Evolutionary conservation across 1,140 invertebrate genomes (phyloP).

Genomic region (Diachasmimorpha longicaudata): DNA sequence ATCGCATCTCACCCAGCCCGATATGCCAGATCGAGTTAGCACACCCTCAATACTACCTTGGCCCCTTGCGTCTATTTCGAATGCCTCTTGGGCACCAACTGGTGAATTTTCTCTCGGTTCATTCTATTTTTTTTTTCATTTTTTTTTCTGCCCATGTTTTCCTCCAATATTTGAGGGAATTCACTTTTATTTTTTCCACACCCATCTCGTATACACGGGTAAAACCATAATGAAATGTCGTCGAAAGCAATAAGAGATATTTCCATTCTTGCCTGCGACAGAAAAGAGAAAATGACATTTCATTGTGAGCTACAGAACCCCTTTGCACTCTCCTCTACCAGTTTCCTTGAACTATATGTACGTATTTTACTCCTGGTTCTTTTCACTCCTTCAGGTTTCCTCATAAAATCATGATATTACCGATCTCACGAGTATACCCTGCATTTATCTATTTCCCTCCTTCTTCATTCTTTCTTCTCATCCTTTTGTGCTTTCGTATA

Average conservation of each 20-base stretch:
- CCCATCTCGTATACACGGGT: conserved; percentile 20
- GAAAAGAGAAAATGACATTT: conserved; percentile 9
- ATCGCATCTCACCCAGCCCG: conserved; percentile 42
- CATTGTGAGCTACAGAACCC: not conserved
- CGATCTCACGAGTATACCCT: not conserved
- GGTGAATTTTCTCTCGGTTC: not conserved
- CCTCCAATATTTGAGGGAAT: conserved; percentile 28
- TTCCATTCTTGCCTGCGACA: not conserved
- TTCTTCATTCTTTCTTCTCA: not conserved
- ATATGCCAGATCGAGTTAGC: conserved; percentile 50
- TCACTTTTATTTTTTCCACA: conserved; percentile 39
- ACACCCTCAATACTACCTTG: conserved; percentile 19
- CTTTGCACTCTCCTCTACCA: not conserved
- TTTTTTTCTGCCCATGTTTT: not conserved
- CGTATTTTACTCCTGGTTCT: not conserved
- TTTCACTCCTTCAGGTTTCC: conserved; percentile 23
- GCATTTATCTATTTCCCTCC: not conserved
- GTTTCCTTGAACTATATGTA: not conserved
- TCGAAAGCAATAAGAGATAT: conserved; percentile 29
- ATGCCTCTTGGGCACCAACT: conserved; percentile 1
- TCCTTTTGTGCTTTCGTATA: not conserved
- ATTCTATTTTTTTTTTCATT: not conserved
- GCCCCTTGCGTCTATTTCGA: conserved; percentile 16
- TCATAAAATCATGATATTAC: conserved; percentile 40
- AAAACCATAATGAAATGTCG: conserved; percentile 45